Conservation (phyloP, 1,140 invertebrate genomes). For the Drosophila teissieri region DNA sequence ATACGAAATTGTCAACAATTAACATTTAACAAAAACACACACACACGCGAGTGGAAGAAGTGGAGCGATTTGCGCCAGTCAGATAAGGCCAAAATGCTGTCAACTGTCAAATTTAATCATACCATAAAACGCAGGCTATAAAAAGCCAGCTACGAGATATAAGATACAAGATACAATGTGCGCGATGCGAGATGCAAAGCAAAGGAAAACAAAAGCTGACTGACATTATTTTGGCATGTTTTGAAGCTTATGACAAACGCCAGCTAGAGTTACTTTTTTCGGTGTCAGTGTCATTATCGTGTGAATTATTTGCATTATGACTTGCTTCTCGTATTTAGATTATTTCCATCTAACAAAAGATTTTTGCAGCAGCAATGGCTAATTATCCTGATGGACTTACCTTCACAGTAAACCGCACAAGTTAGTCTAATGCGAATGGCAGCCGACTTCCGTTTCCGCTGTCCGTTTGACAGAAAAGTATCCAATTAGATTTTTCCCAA, state of each 20-base stretch:
- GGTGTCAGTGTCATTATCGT: constrained; percentile 44
- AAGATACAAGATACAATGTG: constrained; percentile 30
- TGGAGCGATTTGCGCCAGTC: constrained; percentile 41
- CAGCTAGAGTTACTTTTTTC: constrained; percentile 31
- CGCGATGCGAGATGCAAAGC: constrained; percentile 25
- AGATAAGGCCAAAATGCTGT: constrained; percentile 70
- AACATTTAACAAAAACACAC: constrained; percentile 46
- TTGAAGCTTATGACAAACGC: constrained; percentile 44
- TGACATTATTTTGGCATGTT: constrained; percentile 64
- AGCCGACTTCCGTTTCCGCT: constrained; percentile 61
- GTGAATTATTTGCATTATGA: constrained; percentile 34
- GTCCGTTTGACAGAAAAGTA: constrained; percentile 48
- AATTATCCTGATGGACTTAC: constrained; percentile 26
- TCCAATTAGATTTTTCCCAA: constrained; percentile 67
- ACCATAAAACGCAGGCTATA: constrained; percentile 64
- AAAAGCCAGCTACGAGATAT: constrained; percentile 30
- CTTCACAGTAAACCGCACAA: constrained; percentile 1
- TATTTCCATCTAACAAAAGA: constrained; percentile 14
- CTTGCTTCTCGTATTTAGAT: constrained; percentile 8
- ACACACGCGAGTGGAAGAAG: constrained; percentile 35
- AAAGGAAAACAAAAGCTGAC: constrained; percentile 46
- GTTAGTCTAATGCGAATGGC: constrained; percentile 56
- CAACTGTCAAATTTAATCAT: constrained; percentile 81
- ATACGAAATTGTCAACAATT: constrained; percentile 64
- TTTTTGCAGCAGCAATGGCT: constrained; percentile 10